Evolutionary conservation across 2,113 vertebrate genomes (phyloP).

Genomic region (Oplegnathus fasciatus): DNA sequence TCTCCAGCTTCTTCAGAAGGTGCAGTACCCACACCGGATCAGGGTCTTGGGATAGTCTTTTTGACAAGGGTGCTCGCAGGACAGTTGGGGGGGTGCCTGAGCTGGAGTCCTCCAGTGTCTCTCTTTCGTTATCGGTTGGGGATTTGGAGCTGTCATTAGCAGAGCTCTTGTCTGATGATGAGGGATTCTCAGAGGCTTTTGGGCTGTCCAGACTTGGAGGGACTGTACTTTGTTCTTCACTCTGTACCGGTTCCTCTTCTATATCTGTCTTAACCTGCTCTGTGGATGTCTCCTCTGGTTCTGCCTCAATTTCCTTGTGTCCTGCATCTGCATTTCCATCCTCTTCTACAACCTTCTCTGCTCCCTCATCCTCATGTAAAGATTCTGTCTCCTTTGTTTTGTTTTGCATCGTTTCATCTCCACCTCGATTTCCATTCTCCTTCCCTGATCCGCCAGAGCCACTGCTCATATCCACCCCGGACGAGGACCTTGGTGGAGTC

Average conservation of each 20-base stretch:
- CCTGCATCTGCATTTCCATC: not conserved
- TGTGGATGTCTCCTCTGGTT: conserved; percentile 7
- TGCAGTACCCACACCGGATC: conserved; percentile 87
- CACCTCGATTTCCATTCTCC: conserved; percentile 77
- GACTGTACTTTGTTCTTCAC: conserved; percentile 39
- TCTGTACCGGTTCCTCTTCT: conserved; percentile 21
- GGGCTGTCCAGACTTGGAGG: conserved; percentile 53
- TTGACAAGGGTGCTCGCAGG: conserved; percentile 46
- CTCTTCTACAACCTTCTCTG: not conserved
- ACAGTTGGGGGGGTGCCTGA: conserved; percentile 53
- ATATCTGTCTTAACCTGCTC: conserved; percentile 9
- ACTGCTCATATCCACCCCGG: conserved; percentile 89
- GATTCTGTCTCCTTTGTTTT: conserved; percentile 44
- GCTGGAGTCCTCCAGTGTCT: conserved; percentile 43
- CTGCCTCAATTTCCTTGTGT: conserved; percentile 9
- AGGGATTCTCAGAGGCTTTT: conserved; percentile 58
- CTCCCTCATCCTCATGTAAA: conserved; percentile 41
- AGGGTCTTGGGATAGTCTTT: conserved; percentile 72
- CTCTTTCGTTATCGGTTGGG: conserved; percentile 64
- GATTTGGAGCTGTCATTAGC: conserved; percentile 71
- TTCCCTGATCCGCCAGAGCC: conserved; percentile 90
- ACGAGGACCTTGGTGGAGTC: conserved; percentile 87
- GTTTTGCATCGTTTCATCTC: conserved; percentile 31
- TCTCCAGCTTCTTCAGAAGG: conserved; percentile 89
- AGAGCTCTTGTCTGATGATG: conserved; percentile 70